Evolutionary conservation across 1,140 invertebrate genomes (phyloP).

Genomic region (Pararge aegeria): DNA sequence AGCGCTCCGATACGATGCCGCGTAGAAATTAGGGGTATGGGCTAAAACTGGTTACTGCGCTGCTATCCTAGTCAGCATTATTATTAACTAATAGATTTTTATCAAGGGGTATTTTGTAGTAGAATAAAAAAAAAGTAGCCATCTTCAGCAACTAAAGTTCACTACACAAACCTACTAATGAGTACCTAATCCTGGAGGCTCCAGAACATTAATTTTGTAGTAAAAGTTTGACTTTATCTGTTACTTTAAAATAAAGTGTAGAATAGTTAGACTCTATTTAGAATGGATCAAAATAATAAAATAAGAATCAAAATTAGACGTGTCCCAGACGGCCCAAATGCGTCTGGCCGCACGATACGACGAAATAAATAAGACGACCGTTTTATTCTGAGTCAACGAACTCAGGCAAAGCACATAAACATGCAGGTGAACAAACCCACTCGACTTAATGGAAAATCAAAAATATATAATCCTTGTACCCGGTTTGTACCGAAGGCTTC

Average conservation of each 20-base stretch:
- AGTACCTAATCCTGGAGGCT: too few relatives aligned
- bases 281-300: constrained; percentile 12
- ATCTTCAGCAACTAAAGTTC: too few relatives aligned
- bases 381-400: constrained; percentile 55
- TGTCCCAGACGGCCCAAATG: constrained; percentile 45
- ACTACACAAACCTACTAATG: too few relatives aligned
- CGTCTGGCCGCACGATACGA: constrained; percentile 40
- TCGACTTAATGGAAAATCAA: constrained; percentile 19
- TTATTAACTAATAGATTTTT: too few relatives aligned
- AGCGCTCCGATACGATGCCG: too few relatives aligned
- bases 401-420: constrained; percentile 41
- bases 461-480: constrained; percentile 5
- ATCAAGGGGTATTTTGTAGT: too few relatives aligned
- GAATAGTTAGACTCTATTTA: neutral
- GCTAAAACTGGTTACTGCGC: too few relatives aligned
- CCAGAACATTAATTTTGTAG: too few relatives aligned
- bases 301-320: constrained; percentile 33
- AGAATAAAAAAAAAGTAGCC: too few relatives aligned
- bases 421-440: constrained; percentile 52
- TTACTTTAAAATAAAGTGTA: neutral
- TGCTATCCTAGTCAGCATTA: too few relatives aligned
- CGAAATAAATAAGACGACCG: constrained; percentile 54
- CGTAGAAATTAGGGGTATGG: too few relatives aligned
- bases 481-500: neutral
- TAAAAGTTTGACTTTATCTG: too few relatives aligned